Evolutionary conservation across 1,140 invertebrate species (phyloP).

Genomic region (Drosophila punjabiensis): DNA sequence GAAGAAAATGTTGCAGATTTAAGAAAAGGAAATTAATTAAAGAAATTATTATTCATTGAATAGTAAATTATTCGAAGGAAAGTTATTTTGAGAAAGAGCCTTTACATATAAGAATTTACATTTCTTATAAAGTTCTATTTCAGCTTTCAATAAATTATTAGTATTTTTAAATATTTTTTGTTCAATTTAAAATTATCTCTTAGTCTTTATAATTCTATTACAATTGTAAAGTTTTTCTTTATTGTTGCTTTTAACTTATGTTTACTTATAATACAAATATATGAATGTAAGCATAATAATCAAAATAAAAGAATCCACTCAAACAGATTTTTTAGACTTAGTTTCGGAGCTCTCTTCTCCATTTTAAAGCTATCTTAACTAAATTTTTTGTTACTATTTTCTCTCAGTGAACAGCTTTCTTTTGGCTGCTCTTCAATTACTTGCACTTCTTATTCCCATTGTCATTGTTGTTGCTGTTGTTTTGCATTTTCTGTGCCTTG

Average conservation of each 20-base stretch:
- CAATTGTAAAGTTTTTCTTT: background rate
- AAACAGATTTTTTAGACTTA: too few relatives aligned
- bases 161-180: background rate
- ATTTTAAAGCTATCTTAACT: background rate
- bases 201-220: background rate
- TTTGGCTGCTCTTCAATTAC: conserved; percentile 69
- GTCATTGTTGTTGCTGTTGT: conserved; percentile 47
- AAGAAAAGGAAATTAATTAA: too few relatives aligned
- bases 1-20: background rate
- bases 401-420: conserved; percentile 29
- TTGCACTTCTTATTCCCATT: conserved; percentile 52
- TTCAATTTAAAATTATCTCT: background rate
- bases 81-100: background rate
- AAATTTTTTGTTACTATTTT: background rate
- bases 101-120: background rate
- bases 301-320: background rate
- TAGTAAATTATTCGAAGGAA: background rate
- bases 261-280: too few relatives aligned
- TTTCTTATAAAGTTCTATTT: too few relatives aligned
- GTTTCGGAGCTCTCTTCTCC: too few relatives aligned
- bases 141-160: background rate
- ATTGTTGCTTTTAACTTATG: too few relatives aligned
- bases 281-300: too few relatives aligned
- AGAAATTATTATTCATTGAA: background rate
- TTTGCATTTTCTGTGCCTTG: conserved; percentile 64